Evolutionary conservation across 2,888 invertebrate genomes (phyloP).

Genomic region (Caenorhabditis japonica): DNA sequence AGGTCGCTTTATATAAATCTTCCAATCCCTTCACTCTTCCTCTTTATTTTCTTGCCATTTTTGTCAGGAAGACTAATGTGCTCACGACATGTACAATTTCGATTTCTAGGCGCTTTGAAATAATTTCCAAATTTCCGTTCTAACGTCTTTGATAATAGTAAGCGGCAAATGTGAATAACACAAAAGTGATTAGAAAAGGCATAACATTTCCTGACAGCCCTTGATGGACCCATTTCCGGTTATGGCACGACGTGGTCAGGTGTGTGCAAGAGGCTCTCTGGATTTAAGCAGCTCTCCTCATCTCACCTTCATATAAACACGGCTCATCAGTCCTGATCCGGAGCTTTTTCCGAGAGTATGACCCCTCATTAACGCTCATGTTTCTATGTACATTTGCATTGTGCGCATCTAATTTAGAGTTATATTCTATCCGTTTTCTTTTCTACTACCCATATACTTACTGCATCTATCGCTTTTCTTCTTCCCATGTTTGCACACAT

Average conservation of each 20-base stretch:
- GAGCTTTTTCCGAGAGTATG: slow-evolving; percentile 6
- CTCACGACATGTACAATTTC: slow-evolving; percentile 28
- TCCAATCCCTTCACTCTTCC: neutral
- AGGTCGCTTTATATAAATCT: slow-evolving; percentile 17
- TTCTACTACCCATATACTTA: slow-evolving; percentile 14
- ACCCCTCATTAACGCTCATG: slow-evolving; percentile 54
- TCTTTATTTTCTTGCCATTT: slow-evolving; percentile 3
- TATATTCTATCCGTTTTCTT: slow-evolving; percentile 32
- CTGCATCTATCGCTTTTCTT: neutral
- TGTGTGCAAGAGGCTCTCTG: slow-evolving; percentile 4
- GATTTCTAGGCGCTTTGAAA: slow-evolving; percentile 33
- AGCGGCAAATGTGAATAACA: slow-evolving; percentile 37
- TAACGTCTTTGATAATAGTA: slow-evolving; percentile 41
- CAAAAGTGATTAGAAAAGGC: slow-evolving; percentile 49
- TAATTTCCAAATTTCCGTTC: slow-evolving; percentile 51
- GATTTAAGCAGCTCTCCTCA: slow-evolving; percentile 12
- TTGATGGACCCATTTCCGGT: slow-evolving; percentile 50
- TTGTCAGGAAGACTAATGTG: slow-evolving; percentile 25
- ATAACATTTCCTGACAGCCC: slow-evolving; percentile 47
- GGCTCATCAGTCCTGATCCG: slow-evolving; percentile 23
- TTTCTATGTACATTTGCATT: slow-evolving; percentile 54
- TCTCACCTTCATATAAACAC: slow-evolving; percentile 24
- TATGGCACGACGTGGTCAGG: slow-evolving; percentile 40
- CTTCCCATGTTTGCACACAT: slow-evolving; percentile 1
- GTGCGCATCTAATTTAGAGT: slow-evolving; percentile 52